These are phyloP conservation scores for Alexandromys fortis DNA, from an alignment of 2,113 vertebrate species.

Conservation along the genomic window DNA sequence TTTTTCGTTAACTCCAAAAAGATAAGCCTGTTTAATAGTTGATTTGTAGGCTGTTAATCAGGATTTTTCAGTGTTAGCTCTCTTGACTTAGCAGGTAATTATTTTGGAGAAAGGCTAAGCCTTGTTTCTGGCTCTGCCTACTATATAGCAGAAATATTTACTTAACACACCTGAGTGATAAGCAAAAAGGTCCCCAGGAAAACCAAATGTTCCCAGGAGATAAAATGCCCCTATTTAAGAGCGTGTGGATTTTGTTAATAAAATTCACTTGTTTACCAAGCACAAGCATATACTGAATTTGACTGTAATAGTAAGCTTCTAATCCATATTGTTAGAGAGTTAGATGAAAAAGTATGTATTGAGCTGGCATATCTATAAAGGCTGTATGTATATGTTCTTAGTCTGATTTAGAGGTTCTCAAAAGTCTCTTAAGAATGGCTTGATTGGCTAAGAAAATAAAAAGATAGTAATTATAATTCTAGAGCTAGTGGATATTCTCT, in stretches of 20 bases:
- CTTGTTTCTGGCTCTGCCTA: background rate
- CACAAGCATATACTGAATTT: conserved; percentile 2
- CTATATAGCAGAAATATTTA: background rate
- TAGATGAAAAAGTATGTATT: conserved; percentile 13
- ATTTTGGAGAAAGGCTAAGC: conserved; percentile 22
- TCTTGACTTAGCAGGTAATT: background rate
- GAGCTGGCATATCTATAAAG: background rate
- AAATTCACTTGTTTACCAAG: background rate
- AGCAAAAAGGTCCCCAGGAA: conserved; percentile 1
- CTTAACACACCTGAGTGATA: background rate
- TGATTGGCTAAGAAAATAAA: conserved; percentile 42
- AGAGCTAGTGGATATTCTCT: background rate
- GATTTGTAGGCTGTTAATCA: background rate
- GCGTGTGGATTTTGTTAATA: conserved; percentile 35
- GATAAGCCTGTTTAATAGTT: background rate
- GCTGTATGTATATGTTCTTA: background rate
- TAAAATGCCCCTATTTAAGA: background rate
- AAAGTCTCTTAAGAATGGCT: background rate
- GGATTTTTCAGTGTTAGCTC: background rate
- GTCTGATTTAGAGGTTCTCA: conserved; percentile 42
- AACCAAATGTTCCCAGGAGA: background rate
- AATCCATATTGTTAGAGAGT: conserved; percentile 21
- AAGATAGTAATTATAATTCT: background rate
- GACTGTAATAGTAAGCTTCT: conserved; percentile 25
- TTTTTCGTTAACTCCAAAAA: background rate